Evolutionary conservation across 2,113 vertebrate genomes (phyloP).

Genomic region (Rhinogobius similis): DNA sequence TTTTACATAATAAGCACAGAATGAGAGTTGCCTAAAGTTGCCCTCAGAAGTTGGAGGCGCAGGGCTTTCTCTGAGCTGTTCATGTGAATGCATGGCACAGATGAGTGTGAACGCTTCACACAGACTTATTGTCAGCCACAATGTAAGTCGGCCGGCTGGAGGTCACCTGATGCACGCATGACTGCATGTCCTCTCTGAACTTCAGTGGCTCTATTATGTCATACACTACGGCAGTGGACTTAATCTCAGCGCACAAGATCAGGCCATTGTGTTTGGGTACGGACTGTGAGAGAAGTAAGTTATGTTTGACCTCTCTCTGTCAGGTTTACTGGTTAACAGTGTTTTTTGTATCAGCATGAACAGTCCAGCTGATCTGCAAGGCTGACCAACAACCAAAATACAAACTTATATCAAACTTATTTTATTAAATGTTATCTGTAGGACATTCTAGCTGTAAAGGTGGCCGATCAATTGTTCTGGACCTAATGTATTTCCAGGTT

Average conservation of each 20-base stretch:
- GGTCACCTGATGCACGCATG: slow-evolving; percentile 63
- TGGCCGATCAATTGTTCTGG: too few relatives aligned
- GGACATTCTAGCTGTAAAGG: too few relatives aligned
- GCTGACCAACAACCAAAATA: background rate
- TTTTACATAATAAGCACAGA: background rate
- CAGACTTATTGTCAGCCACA: slow-evolving; percentile 48
- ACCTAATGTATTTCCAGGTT: too few relatives aligned
- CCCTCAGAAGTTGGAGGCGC: background rate
- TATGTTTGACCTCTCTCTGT: background rate
- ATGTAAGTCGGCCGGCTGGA: slow-evolving; percentile 43
- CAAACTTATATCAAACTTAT: too few relatives aligned
- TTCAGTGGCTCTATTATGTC: slow-evolving; percentile 25
- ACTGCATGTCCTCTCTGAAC: slow-evolving; percentile 50
- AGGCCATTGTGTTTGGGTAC: slow-evolving; percentile 16
- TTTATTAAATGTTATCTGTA: too few relatives aligned
- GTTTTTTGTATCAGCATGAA: background rate
- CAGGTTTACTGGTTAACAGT: slow-evolving; percentile 4
- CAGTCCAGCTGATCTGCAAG: background rate
- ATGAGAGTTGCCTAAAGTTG: background rate
- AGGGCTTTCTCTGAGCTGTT: background rate
- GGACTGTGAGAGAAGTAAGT: background rate
- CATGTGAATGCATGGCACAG: slow-evolving; percentile 35
- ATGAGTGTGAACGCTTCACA: slow-evolving; percentile 23
- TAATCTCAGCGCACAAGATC: slow-evolving; percentile 41
- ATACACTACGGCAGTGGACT: slow-evolving; percentile 26